A percentile compares a stretch with the other conserved stretches of the same genome.
phyloP scores from a whole-genome alignment of 2,113 vertebrate species.

The Sus scrofa region DNA sequence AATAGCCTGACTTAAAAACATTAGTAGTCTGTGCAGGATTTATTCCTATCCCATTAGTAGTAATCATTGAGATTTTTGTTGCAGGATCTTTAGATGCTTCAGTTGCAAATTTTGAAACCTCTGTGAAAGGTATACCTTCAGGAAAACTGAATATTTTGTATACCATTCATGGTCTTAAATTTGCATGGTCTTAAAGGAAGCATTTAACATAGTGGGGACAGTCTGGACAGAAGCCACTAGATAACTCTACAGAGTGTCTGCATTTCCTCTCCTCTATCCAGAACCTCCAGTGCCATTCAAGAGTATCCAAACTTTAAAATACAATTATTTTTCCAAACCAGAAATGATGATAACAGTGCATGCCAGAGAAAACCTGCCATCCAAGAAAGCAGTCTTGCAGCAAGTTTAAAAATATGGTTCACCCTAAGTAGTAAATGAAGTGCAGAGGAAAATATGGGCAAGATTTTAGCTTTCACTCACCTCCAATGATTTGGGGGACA shows the following conservation, averaged over 20 bases:
- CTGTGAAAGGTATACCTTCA: conserved; percentile 90
- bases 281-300: background rate
- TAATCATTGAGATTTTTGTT: conserved; percentile 85
- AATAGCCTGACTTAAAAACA: background rate
- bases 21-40: conserved; percentile 84
- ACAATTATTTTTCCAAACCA: background rate
- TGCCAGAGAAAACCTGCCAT: background rate
- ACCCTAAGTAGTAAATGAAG: background rate
- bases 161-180: accelerated
- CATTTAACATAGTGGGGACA: no score
- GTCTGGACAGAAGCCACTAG: background rate
- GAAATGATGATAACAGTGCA: background rate
- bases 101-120: conserved; percentile 92
- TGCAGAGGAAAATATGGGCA: accelerated
- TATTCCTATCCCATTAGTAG: conserved; percentile 86
- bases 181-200: background rate
- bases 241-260: background rate
- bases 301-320: background rate
- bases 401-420: background rate
- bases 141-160: conserved; percentile 86
- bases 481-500: background rate
- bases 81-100: conserved; percentile 89
- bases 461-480: background rate
- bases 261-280: background rate
- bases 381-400: background rate